These are phyloP conservation scores for Conus betulinus DNA, from an alignment of 1,140 invertebrate species.

Conservation along the genomic window DNA sequence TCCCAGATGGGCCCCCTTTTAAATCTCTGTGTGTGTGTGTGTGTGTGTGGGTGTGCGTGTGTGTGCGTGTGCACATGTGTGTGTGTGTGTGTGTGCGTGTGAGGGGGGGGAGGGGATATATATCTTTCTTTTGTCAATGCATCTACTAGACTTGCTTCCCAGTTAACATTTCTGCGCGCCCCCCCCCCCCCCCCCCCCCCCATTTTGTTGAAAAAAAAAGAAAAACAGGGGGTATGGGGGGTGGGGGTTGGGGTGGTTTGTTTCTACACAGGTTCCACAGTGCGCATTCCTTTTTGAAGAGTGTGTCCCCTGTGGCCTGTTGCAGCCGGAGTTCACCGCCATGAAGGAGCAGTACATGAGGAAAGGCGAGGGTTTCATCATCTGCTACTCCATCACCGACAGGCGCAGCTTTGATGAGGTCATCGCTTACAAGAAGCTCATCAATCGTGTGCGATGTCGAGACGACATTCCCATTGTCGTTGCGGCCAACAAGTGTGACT, in stretches of 20 bases:
- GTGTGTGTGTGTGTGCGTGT: not conserved
- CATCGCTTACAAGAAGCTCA: constrained; percentile 94
- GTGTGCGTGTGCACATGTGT: not conserved
- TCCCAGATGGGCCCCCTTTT: too few relatives aligned
- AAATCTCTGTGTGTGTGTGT: too few relatives aligned
- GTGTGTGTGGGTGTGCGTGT: too few relatives aligned
- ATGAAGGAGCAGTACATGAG: constrained; percentile 97
- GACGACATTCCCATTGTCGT: constrained; percentile 96
- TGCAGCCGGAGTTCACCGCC: constrained; percentile 88
- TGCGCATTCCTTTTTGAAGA: too few relatives aligned
- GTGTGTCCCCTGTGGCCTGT: constrained; percentile 18
- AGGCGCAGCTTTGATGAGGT: constrained; percentile 95
- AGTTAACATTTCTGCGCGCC: too few relatives aligned
- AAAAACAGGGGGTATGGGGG: too few relatives aligned
- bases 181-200: too few relatives aligned
- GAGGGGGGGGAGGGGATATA: not conserved
- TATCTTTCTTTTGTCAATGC: too few relatives aligned
- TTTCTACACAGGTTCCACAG: too few relatives aligned
- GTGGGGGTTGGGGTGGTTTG: too few relatives aligned
- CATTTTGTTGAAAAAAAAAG: too few relatives aligned
- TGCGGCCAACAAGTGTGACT: constrained; percentile 97
- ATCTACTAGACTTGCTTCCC: too few relatives aligned
- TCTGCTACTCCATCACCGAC: constrained; percentile 95
- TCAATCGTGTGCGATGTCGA: constrained; percentile 76
- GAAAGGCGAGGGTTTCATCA: constrained; percentile 76